Base-by-base conservation (phyloP, 2,797 vertebrate genomes). In the Toxotes lorentzi region DNA sequence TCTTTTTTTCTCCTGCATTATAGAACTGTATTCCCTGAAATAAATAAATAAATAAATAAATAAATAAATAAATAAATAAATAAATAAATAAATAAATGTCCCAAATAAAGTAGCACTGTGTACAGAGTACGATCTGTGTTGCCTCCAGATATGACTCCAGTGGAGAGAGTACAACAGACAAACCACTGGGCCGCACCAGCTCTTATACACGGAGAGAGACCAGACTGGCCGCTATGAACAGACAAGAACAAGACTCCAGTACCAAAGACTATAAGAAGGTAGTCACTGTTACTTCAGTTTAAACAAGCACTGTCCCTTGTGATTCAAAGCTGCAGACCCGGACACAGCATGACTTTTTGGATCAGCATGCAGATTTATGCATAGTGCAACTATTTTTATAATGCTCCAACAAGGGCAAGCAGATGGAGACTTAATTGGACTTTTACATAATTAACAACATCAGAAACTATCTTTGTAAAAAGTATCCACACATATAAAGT, bases 201-300 rank as follows among this genome's bases (percentile, higher is more conserved):
- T 96, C 97, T 0, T 97, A 97, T 84, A 94, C 94, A 1, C 94
- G 97, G 21, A 91, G 97, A 59, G 98, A 99, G 91, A 96, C 96
- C 35, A 96, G 97, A 27, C 91, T 99, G 35, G 94, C 96, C 2
- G 94, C 95, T 21, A 92, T 97, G 83, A 95, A 93, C 76, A 95
- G 93, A 17, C 90, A 92, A 1, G 97, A 98, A 1, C 96, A 90
- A 43, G 96, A 97, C 78, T 90, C 91, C 50, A 73, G 86, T 19
- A 78, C 90, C 90, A 97, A 95, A 86, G 97, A 98, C 94, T 99
- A 97, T 14, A 98, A 96, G 91, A 99, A 97, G 93, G 98, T 99
- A 92, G 59, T 5, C 53, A 60, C 47, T 57, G 53, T 53, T 2
- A 27, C 41, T 24, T 68, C 8, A 9, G 19, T 71, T 41, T 32